Base-by-base conservation (phyloP, 2,113 vertebrate species). In the Marcusenius ussheri region DNA sequence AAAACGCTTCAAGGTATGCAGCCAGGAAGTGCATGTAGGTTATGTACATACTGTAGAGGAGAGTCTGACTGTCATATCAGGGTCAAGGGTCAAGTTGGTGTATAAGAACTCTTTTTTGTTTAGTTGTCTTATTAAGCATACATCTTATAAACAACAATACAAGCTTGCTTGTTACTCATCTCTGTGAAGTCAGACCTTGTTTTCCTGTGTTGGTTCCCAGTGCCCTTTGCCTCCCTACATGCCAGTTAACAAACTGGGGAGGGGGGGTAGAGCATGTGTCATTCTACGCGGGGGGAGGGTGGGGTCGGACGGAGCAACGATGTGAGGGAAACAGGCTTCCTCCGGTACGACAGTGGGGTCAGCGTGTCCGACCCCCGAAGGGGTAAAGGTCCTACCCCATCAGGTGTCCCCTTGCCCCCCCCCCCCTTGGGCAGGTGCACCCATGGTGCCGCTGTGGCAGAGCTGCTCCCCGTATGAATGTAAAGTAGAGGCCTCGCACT, bases 191-290 rank as follows among this genome's bases (percentile, higher is more conserved):
- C 88, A 66, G 90, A 85, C 90, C 90, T 53, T 85, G 90, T 89
- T 88, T 89, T 83, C 86, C 50, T 83, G 50, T 88, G 90, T 88
- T 91, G 90, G 51, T 89, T 46, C 84, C 90, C 47, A 53, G 77
- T 91, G 91, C 91, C 92, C 92, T 93, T 93, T 93, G 91, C 89
- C 91, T 92, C 88, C 19, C 80, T 39, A 91, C 91, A 91, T 90
- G 92, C 90, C 92, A 93, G 92, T 92, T 92, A 93, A 92, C 87
- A 62, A 62, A 62, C 21, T 15, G 49, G 85, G 85, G 85, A 15
- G 49, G 19, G 85, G 27, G 27, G 85, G 85, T 51, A 31, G 39
- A 45, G 53, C 53, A 24, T 45, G 56, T 88, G 87, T 27, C 87
- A 88, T 88, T 88, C 87, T 62, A 45, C 27, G 9, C 2, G 87